Base-by-base conservation (phyloP, 2,797 vertebrate species). In the Astyanax mexicanus region DNA sequence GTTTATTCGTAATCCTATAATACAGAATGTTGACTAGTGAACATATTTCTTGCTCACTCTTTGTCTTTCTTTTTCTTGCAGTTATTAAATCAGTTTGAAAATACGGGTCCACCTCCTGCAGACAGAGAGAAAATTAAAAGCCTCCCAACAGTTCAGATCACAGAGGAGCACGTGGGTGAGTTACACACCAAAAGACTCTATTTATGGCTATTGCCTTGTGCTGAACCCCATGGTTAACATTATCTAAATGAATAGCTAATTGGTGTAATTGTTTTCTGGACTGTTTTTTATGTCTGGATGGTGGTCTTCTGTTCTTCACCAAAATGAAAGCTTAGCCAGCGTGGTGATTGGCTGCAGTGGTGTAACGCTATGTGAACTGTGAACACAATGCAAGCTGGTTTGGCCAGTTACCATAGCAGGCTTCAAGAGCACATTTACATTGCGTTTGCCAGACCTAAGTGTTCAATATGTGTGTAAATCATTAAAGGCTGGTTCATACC, bases 51-150 rank as follows among this genome's bases (percentile, higher is more conserved):
- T 40, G 38, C 17, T 64, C 1, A 3, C 6, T 32, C 42, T 55
- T 42, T 47, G n/a, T 45, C 1, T 17, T 21, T 10, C 27, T n/a
- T n/a, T n/a, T 4, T 38, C 21, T 65, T 84, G 15, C 64, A 99
- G 98, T 93, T 99, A 85, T 93, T 99, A 90, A 99, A 98, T 91
- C 98, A 98, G 88, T 98, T 99, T 95, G 98, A 98, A 91, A 99
- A 98, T 89, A 96, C 96, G 0, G 98, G 98, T 62, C 98, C 98
- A 0, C 98, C 97, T 4, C 98, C 97, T 49, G 98, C 98, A 49
- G 97, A 99, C 88, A 94, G 94, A 85, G 97, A 98, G 74, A 95
- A 95, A 86, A 99, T 99, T 81, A 96, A 97, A 87, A 94, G 91
- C 86, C 96, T 99, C 79, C 98, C 98, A 62, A 97, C 96, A 0